phyloP scores from a whole-genome alignment of 2,888 invertebrate genomes.

The Hipparchia semele region DNA sequence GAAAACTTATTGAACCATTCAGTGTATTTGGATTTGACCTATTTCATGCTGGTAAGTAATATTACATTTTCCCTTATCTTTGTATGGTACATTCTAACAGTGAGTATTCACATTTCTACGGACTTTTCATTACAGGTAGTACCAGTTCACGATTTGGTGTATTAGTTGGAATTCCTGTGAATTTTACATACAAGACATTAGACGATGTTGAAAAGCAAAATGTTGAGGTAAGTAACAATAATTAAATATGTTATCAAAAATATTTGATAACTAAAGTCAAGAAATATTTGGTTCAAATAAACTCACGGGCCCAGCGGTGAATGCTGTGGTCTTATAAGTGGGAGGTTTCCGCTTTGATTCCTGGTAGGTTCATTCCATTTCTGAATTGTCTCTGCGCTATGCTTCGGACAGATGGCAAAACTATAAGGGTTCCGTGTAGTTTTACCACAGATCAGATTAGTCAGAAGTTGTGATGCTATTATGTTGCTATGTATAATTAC shows the following conservation, averaged over 20 bases:
- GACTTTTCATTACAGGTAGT: constrained; percentile 65
- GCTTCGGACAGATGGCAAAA: no score
- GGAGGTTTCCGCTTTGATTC: no score
- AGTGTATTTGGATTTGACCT: constrained; percentile 89
- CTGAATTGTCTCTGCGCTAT: no score
- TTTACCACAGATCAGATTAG: no score
- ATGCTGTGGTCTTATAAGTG: no score
- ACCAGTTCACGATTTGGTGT: constrained; percentile 84
- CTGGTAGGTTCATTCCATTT: no score
- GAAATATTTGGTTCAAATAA: no score
- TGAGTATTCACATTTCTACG: background rate
- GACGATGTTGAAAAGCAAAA: constrained; percentile 82
- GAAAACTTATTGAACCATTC: constrained; percentile 84
- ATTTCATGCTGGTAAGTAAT: constrained; percentile 85
- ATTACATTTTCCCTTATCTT: background rate
- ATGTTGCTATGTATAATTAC: no score
- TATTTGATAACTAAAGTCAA: no score
- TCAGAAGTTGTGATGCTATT: no score
- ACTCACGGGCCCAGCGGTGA: no score
- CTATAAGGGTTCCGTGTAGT: no score
- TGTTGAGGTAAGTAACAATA: constrained; percentile 72
- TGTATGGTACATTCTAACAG: background rate
- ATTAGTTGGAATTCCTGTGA: constrained; percentile 88
- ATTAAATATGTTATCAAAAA: background rate
- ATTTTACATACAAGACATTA: constrained; percentile 84